A percentile compares a stretch with the other conserved stretches of the same genome.
Evolutionary conservation across 1,140 invertebrate genomes (phyloP).

Genomic region (Pogonomyrmex barbatus): DNA sequence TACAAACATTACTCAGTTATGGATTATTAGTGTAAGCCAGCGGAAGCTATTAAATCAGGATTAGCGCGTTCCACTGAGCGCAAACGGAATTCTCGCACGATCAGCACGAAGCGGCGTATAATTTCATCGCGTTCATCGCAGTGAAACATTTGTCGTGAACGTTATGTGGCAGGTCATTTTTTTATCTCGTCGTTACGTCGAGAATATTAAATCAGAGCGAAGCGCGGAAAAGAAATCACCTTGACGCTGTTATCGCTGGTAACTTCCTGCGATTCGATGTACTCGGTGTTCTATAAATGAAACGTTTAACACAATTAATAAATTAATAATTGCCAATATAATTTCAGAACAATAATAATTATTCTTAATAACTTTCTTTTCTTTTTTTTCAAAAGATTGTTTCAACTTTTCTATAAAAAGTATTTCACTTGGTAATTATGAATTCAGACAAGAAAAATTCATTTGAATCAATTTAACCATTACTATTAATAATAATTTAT

Average conservation of each 20-base stretch:
- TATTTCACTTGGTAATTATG: not conserved
- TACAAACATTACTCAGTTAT: conserved; percentile 31
- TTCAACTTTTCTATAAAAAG: too few species aligned
- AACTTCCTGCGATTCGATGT: conserved; percentile 55
- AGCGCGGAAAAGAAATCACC: conserved; percentile 66
- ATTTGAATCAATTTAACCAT: too few species aligned
- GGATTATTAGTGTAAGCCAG: conserved; percentile 30
- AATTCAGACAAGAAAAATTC: not conserved
- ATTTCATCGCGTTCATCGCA: conserved; percentile 1
- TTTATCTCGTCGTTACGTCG: conserved; percentile 45
- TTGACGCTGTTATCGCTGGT: conserved; percentile 63
- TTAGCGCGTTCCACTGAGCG: conserved; percentile 21
- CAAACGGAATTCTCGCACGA: conserved; percentile 46
- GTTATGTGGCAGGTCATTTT: conserved; percentile 32
- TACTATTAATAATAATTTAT: not conserved
- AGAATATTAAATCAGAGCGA: conserved; percentile 67
- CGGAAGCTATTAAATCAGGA: conserved; percentile 39
- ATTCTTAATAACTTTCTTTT: too few species aligned
- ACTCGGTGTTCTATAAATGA: not conserved
- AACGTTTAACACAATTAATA: not conserved
- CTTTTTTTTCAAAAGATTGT: not conserved
- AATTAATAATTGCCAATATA: conserved; percentile 7
- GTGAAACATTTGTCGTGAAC: conserved; percentile 11
- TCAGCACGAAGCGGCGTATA: conserved; percentile 4
- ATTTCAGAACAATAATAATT: conserved; percentile 1